Evolutionary conservation across 2,888 invertebrate genomes (phyloP), one percentile per base, ranked within the genome.

Genomic region (Camponotus fellah): DNA sequence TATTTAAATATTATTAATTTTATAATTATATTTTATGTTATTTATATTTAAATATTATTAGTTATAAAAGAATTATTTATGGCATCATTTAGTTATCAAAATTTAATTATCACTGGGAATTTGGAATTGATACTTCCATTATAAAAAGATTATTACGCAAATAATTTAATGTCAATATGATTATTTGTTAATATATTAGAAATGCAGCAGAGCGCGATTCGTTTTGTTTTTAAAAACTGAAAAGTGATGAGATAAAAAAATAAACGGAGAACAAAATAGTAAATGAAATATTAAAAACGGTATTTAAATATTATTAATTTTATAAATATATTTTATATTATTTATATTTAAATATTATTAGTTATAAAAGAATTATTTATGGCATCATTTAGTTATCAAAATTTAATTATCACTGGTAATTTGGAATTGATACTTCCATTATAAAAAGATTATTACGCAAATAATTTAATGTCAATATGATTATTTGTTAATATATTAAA

Each of bases 271-370:
- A 53, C 9, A 14, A 9, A 21, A 14, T 71, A 21, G 21, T 14
- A 32, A 56, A 56, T 56, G 21, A 71, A 71, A 56, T 71, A 71
- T n/a, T 34, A 32, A 17, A 10, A 69, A 66, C 2, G 26, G 43
- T 32, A 14, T 46, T 1, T 0, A 21, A 17, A 17, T 68, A 46
- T 46, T 10, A 46, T 43, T 46, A 21, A 49, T 49, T 69, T 49
- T 49, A 49, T 69, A 10, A 49, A 46, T 0, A 46, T n/a, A n/a
- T n/a, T n/a, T n/a, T n/a, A n/a, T n/a, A n/a, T n/a, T n/a, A n/a
- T n/a, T n/a, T n/a, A n/a, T n/a, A n/a, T n/a, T n/a, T n/a, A n/a
- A n/a, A n/a, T n/a, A n/a, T n/a, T n/a, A n/a, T n/a, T n/a, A n/a
- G n/a, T n/a, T n/a, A n/a, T n/a, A n/a, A n/a, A n/a, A n/a, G n/a